phyloP scores from a whole-genome alignment of 1,140 invertebrate genomes.

The Andrena cerasifolii region DNA sequence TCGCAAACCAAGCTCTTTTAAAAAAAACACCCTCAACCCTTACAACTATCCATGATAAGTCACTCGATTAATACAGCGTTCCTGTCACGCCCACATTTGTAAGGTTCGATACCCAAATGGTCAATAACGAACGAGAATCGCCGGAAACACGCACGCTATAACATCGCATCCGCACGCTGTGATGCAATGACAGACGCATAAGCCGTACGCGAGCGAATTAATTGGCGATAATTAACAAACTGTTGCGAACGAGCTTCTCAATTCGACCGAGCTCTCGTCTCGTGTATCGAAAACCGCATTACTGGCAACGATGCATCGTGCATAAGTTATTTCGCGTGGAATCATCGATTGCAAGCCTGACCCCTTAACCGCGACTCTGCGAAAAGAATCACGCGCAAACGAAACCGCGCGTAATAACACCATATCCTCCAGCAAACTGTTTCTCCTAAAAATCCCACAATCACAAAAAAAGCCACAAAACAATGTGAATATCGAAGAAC shows the following conservation, averaged over 20 bases:
- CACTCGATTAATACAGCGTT: neutral
- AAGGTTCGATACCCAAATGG: conserved; percentile 13
- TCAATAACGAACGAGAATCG: conserved; percentile 29
- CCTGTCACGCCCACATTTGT: neutral
- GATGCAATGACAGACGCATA: conserved; percentile 4
- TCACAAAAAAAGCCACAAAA: too few relatives aligned
- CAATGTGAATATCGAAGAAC: too few relatives aligned
- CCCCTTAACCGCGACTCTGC: neutral
- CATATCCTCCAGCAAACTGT: too few relatives aligned
- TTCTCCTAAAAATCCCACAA: too few relatives aligned
- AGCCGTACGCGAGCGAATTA: conserved; percentile 24
- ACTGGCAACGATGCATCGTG: neutral
- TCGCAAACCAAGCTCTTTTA: too few relatives aligned
- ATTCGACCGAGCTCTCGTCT: neutral
- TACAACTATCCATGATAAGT: too few relatives aligned
- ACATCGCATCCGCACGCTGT: conserved; percentile 19
- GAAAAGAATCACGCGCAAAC: neutral
- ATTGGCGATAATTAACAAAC: conserved; percentile 54
- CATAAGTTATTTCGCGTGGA: neutral
- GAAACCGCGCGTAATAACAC: too few relatives aligned
- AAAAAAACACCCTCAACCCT: too few relatives aligned
- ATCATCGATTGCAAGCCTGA: neutral
- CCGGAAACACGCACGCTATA: conserved; percentile 28
- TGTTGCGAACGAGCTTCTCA: conserved; percentile 22
- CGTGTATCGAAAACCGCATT: conserved; percentile 12